phyloP scores from a whole-genome alignment of 2,113 vertebrate species.

The Sclerurus mexicanus region DNA sequence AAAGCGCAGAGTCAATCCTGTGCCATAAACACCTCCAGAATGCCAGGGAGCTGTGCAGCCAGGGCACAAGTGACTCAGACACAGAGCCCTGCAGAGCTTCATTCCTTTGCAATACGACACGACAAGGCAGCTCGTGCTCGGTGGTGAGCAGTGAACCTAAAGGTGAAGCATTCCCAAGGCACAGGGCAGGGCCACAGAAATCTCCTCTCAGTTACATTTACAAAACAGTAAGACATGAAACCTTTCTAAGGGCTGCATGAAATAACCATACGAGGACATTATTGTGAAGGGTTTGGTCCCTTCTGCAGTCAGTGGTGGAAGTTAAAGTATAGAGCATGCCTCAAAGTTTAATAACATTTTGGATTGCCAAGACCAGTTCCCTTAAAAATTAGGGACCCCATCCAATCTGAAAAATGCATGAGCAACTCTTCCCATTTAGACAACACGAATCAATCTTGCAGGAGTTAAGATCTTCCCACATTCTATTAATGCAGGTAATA shows the following conservation, averaged over 20 bases:
- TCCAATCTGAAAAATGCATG: not conserved
- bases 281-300: not conserved
- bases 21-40: not conserved
- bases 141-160: not conserved
- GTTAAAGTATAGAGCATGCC: not conserved
- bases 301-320: not conserved
- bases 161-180: not conserved
- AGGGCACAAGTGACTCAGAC: not conserved
- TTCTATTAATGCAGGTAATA: not conserved
- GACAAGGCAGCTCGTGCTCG: accelerated
- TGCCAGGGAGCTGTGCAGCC: not conserved
- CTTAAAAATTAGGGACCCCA: not conserved
- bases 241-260: not conserved
- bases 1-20: not conserved
- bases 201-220: not conserved
- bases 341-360: not conserved
- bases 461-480: not conserved
- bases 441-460: not conserved
- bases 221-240: not conserved
- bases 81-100: accelerated
- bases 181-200: not conserved
- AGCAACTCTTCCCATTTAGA: not conserved
- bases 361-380: not conserved
- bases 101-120: not conserved
- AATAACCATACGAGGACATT: not conserved